Evolutionary conservation across 2,113 vertebrate genomes (phyloP).

Genomic region (Vireo altiloquus): DNA sequence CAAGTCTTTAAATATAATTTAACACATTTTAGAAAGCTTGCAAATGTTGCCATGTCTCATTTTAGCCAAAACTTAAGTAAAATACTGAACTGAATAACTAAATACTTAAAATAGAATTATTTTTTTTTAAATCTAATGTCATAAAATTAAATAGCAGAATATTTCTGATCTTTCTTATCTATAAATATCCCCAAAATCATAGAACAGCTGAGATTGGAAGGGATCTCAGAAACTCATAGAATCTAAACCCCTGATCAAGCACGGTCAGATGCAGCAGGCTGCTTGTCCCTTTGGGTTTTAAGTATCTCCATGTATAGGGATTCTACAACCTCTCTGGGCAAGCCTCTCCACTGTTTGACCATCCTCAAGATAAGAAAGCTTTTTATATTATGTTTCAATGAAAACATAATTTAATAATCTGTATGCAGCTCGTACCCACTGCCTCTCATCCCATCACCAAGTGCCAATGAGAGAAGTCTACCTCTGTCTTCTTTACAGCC

Average conservation of each 20-base stretch:
- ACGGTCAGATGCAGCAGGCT: neutral
- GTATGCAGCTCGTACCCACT: neutral
- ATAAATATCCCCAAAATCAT: neutral
- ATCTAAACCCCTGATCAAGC: neutral
- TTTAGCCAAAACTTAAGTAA: neutral
- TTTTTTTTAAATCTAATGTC: neutral
- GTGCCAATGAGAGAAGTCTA: neutral
- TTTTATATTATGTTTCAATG: neutral
- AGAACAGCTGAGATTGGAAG: neutral
- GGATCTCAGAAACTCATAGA: neutral
- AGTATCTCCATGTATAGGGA: neutral
- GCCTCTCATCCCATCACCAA: neutral
- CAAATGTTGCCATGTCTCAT: neutral
- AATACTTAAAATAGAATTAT: neutral
- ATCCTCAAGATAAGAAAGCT: neutral
- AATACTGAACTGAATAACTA: neutral
- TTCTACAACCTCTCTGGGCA: neutral
- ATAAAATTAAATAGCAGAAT: neutral
- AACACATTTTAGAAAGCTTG: constrained; percentile 26
- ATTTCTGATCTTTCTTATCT: neutral
- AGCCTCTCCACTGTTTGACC: neutral
- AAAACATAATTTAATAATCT: neutral
- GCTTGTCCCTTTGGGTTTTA: neutral
- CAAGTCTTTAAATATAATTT: constrained; percentile 47
- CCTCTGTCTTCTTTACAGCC: neutral